phyloP scores from a whole-genome alignment of 1,140 invertebrate genomes.

The Cyclina sinensis region DNA sequence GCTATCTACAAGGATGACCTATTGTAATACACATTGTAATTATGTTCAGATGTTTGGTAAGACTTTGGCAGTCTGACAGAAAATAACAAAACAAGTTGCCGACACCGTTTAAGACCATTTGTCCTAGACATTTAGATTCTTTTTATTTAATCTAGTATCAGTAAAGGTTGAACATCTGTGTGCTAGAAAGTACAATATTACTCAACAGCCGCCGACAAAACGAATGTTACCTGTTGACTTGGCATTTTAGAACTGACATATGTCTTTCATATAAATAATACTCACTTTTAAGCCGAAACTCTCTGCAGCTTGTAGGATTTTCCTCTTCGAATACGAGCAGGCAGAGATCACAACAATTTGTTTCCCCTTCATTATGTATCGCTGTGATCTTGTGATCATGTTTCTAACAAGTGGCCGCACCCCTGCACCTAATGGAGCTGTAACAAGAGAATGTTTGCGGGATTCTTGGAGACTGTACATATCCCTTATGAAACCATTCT shows the following conservation, averaged over 20 bases:
- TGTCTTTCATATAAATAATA: neutral
- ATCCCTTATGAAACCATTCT: too few species aligned
- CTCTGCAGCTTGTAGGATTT: constrained; percentile 61
- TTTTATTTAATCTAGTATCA: neutral
- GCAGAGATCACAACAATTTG: constrained; percentile 66
- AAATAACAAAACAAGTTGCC: neutral
- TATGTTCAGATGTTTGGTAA: neutral
- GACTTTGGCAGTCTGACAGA: neutral
- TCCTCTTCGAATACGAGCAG: constrained; percentile 62
- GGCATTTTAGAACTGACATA: too few species aligned
- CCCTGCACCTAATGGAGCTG: constrained; percentile 65
- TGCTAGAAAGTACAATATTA: neutral
- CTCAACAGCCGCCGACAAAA: too few species aligned
- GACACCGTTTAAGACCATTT: too few species aligned
- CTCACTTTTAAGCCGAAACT: constrained; percentile 73
- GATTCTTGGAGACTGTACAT: neutral
- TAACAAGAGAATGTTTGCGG: neutral
- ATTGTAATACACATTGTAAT: neutral
- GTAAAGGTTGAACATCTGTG: neutral
- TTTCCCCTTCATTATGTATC: constrained; percentile 59
- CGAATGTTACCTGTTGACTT: neutral
- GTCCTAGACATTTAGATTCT: too few species aligned
- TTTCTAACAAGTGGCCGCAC: constrained; percentile 54
- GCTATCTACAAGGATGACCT: neutral
- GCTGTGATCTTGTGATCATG: constrained; percentile 68